Percentiles rank a stretch among this genome's conserved stretches.
These are phyloP conservation scores for Holacanthus passer DNA, from an alignment of 2,113 vertebrate species.

Conservation along the genomic window DNA sequence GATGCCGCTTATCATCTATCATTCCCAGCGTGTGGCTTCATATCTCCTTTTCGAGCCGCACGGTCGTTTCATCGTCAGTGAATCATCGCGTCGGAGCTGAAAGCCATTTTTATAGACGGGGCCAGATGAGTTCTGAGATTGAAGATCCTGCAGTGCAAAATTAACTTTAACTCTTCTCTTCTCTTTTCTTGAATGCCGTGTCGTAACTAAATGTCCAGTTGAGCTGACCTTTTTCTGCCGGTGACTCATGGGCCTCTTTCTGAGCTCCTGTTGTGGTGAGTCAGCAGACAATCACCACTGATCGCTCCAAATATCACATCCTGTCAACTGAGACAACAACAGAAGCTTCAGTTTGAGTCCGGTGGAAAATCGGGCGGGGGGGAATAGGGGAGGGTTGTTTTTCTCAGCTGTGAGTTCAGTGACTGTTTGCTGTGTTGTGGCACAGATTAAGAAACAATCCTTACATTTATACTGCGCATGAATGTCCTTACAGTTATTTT, in stretches of 20 bases:
- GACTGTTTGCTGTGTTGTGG: not conserved
- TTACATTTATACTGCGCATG: not conserved
- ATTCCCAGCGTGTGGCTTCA: slow-evolving; percentile 28
- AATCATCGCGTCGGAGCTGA: not conserved
- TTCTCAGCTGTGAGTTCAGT: not conserved
- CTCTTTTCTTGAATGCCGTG: not conserved
- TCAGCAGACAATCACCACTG: slow-evolving; percentile 68
- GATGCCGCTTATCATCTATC: slow-evolving; percentile 52
- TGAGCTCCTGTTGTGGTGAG: slow-evolving; percentile 61
- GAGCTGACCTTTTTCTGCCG: slow-evolving; percentile 67
- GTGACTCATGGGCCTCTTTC: slow-evolving; percentile 66
- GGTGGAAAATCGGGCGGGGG: not conserved
- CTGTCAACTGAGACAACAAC: slow-evolving; percentile 48
- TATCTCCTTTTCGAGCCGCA: slow-evolving; percentile 24
- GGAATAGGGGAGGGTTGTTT: slow-evolving; percentile 3
- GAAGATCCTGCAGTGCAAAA: slow-evolving; percentile 12
- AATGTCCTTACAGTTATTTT: slow-evolving; percentile 21
- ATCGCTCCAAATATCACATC: slow-evolving; percentile 66
- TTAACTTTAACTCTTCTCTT: not conserved
- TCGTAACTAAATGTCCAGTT: slow-evolving; percentile 47
- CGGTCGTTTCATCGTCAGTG: slow-evolving; percentile 37
- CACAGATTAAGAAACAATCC: not conserved
- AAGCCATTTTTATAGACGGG: not conserved
- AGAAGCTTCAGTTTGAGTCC: slow-evolving; percentile 9
- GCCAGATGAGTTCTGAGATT: slow-evolving; percentile 1